phyloP scores from a whole-genome alignment of 1,140 invertebrate species.

The Cydia strobilella region DNA sequence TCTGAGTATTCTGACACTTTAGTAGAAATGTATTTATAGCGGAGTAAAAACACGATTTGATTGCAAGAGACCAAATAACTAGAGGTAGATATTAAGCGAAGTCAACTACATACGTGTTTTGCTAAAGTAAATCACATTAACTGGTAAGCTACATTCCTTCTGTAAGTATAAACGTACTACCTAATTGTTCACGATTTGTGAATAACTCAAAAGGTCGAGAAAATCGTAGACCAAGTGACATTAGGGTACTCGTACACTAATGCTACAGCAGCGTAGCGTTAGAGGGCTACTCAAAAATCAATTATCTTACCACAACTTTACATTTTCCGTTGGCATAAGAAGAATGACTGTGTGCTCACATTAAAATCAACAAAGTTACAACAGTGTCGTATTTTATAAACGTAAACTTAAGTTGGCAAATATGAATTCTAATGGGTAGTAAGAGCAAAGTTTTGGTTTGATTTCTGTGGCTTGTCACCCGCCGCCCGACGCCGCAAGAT shows the following conservation, averaged over 20 bases:
- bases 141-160: too few relatives aligned
- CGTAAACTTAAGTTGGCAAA: constrained; percentile 10
- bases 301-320: constrained; percentile 20
- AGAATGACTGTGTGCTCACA: not conserved
- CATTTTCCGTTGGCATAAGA: not conserved
- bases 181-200: constrained; percentile 12
- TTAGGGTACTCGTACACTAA: constrained; percentile 13
- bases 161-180: not conserved
- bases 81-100: too few relatives aligned
- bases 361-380: not conserved
- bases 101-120: too few relatives aligned
- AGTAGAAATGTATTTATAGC: too few relatives aligned
- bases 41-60: too few relatives aligned
- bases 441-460: constrained; percentile 35
- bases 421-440: not conserved
- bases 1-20: too few relatives aligned
- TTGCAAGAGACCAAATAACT: too few relatives aligned
- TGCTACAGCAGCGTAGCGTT: not conserved
- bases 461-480: constrained; percentile 48
- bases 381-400: not conserved
- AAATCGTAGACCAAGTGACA: constrained; percentile 19
- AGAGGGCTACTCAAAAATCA: constrained; percentile 28
- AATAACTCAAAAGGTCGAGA: not conserved
- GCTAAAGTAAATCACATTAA: too few relatives aligned
- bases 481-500: constrained; percentile 60